Evolutionary conservation across 2,797 vertebrate genomes (phyloP).

Genomic region (Loris lydekkerianus): DNA sequence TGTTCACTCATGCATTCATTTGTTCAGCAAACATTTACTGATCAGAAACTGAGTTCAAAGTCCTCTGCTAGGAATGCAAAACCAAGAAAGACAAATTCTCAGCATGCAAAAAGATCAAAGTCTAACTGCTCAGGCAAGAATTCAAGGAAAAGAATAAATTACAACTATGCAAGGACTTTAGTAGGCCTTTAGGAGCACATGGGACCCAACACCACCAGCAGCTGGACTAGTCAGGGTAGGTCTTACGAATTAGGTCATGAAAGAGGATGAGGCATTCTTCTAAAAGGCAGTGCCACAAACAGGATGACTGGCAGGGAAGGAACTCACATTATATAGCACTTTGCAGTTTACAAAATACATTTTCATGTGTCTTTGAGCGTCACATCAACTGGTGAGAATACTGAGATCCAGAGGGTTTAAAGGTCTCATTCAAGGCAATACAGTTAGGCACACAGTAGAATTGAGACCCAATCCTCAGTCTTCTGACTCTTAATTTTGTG

Average conservation of each 20-base stretch:
- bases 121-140: conserved; percentile 7
- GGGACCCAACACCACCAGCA: background rate
- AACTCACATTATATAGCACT: background rate
- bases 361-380: background rate
- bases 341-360: background rate
- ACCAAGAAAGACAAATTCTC: conserved; percentile 23
- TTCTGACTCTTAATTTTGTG: background rate
- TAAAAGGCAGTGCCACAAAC: background rate
- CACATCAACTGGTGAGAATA: background rate
- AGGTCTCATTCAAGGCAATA: background rate
- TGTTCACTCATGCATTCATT: background rate
- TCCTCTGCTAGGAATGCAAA: conserved; percentile 9
- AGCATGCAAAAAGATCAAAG: background rate
- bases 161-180: background rate
- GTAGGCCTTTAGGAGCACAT: background rate
- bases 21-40: background rate
- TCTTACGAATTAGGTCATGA: background rate
- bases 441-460: background rate
- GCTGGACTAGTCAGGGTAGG: background rate
- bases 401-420: background rate
- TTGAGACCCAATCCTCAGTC: background rate
- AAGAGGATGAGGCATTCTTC: background rate
- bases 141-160: background rate
- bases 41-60: background rate
- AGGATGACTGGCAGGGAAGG: background rate